Evolutionary conservation across 1,140 invertebrate genomes (phyloP).

Genomic region (Augochlora pura): DNA sequence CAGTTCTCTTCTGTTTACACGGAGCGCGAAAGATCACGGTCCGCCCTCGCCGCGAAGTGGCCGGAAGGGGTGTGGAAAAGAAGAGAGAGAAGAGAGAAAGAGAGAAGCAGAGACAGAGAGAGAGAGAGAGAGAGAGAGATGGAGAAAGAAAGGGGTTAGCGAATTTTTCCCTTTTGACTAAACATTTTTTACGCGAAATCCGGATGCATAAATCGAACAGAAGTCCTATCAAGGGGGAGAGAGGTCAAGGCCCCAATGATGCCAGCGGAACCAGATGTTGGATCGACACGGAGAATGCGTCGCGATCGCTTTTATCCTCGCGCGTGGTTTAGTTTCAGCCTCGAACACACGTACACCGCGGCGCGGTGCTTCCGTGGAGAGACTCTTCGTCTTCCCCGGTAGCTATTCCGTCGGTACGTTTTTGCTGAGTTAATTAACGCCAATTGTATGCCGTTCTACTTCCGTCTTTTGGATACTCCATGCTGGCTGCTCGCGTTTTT

Average conservation of each 20-base stretch:
- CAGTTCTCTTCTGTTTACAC: not conserved
- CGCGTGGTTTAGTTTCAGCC: slow-evolving; percentile 12
- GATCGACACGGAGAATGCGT: not conserved
- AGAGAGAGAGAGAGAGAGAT: too few relatives aligned
- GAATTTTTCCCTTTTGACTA: not conserved
- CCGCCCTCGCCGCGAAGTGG: not conserved
- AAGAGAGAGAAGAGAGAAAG: too few relatives aligned
- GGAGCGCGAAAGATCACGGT: not conserved
- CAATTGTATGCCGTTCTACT: slow-evolving; percentile 57
- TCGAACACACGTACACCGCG: not conserved
- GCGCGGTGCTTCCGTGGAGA: slow-evolving; percentile 20
- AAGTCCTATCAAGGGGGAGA: slow-evolving; percentile 5
- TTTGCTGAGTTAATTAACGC: slow-evolving; percentile 61
- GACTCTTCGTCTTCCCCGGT: slow-evolving; percentile 22
- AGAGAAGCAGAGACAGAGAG: not conserved
- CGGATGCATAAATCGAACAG: too few relatives aligned
- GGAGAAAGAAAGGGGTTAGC: too few relatives aligned
- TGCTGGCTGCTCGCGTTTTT: slow-evolving; percentile 29
- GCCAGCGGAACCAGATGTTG: too few relatives aligned
- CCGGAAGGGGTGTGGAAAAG: not conserved
- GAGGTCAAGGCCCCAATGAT: too few relatives aligned
- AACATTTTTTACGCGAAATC: too few relatives aligned
- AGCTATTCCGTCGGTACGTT: slow-evolving; percentile 30
- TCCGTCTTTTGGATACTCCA: slow-evolving; percentile 39
- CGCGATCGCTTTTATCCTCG: slow-evolving; percentile 37